Evolutionary conservation across 2,888 invertebrate genomes (phyloP).

Genomic region (Noctua janthina): DNA sequence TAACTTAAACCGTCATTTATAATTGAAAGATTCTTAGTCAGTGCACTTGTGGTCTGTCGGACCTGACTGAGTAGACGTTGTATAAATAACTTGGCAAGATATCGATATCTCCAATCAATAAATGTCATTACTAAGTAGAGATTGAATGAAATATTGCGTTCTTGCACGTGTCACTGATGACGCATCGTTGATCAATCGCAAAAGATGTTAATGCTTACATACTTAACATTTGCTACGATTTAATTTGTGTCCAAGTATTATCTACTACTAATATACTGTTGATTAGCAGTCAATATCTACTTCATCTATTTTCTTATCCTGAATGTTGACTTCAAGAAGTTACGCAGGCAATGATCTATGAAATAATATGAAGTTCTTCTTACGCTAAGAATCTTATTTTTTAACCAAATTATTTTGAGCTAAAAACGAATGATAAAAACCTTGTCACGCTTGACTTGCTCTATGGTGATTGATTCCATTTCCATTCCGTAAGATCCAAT

Average conservation of each 20-base stretch:
- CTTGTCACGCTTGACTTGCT: not conserved
- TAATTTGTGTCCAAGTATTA: not conserved
- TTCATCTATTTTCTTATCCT: not conserved
- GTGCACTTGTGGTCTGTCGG: not conserved
- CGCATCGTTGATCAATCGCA: not conserved
- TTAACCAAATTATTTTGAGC: not conserved
- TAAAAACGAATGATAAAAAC: not conserved
- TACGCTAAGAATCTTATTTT: not conserved
- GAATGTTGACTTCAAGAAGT: not conserved
- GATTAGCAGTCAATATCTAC: not conserved
- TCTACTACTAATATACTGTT: not conserved
- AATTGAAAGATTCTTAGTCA: not conserved
- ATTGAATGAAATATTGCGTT: constrained; percentile 24
- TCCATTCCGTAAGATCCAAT: not conserved
- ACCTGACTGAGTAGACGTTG: not conserved
- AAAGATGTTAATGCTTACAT: not conserved
- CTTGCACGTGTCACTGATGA: not conserved
- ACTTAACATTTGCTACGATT: not conserved
- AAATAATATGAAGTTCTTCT: not conserved
- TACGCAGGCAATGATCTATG: not conserved
- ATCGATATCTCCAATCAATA: constrained; percentile 7
- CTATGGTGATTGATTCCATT: not conserved
- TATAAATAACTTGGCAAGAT: not conserved
- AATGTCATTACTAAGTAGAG: not conserved
- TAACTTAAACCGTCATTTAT: not conserved